Evolutionary conservation across 2,888 invertebrate species (phyloP).

Genomic region (Hirtodrosophila trivittata): DNA sequence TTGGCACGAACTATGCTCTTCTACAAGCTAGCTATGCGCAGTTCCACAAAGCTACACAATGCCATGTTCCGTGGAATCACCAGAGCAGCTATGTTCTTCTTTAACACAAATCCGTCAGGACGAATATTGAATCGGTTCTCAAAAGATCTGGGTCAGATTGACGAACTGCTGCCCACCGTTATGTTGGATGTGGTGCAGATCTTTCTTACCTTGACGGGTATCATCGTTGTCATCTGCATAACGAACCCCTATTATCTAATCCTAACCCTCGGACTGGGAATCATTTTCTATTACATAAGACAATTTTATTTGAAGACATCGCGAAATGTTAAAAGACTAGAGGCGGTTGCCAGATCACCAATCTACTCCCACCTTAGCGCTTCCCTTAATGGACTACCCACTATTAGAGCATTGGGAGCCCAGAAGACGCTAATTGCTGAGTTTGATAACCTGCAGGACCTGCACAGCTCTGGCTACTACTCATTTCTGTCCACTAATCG

Average conservation of each 20-base stretch:
- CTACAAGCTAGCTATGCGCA: slow-evolving; percentile 87
- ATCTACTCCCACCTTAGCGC: slow-evolving; percentile 96
- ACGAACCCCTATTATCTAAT: slow-evolving; percentile 90
- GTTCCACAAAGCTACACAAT: slow-evolving; percentile 91
- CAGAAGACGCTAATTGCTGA: slow-evolving; percentile 90
- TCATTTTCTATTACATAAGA: slow-evolving; percentile 90
- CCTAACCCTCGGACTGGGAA: slow-evolving; percentile 88
- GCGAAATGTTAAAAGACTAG: slow-evolving; percentile 91
- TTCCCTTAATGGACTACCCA: slow-evolving; percentile 94
- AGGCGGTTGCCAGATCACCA: slow-evolving; percentile 94
- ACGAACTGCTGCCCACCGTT: slow-evolving; percentile 82
- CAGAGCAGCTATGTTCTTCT: slow-evolving; percentile 92
- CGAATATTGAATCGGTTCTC: slow-evolving; percentile 94
- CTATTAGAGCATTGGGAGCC: slow-evolving; percentile 94
- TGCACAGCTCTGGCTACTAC: slow-evolving; percentile 96
- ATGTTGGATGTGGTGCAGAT: slow-evolving; percentile 86
- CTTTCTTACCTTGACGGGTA: slow-evolving; percentile 90
- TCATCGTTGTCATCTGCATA: slow-evolving; percentile 90
- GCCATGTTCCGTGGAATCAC: slow-evolving; percentile 92
- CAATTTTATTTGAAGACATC: slow-evolving; percentile 91
- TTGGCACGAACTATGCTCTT: slow-evolving; percentile 84
- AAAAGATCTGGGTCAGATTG: slow-evolving; percentile 90
- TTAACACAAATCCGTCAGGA: slow-evolving; percentile 93
- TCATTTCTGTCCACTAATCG: slow-evolving; percentile 94
- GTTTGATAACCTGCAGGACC: slow-evolving; percentile 92